phyloP scores from a whole-genome alignment of 2,888 invertebrate species.

The Schizaphis graminum region DNA sequence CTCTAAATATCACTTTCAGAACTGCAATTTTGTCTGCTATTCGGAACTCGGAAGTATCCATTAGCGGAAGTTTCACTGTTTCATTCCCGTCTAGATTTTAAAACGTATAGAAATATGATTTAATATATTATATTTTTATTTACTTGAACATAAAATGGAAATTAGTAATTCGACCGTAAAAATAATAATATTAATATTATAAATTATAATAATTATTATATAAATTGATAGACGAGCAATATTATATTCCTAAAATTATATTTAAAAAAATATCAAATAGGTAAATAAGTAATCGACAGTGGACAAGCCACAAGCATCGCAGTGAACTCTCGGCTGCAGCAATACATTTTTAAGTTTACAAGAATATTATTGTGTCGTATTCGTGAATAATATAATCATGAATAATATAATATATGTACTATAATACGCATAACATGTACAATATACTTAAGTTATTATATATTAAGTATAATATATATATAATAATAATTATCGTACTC shows the following conservation, averaged over 20 bases:
- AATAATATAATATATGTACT: neutral
- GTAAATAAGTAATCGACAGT: neutral
- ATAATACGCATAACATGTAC: neutral
- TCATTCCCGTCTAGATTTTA: neutral
- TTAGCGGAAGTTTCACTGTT: neutral
- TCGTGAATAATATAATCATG: neutral
- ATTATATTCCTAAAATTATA: neutral
- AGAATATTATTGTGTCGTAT: neutral
- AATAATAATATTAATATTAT: neutral
- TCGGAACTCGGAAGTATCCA: neutral
- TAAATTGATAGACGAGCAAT: neutral
- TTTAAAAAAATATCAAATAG: neutral
- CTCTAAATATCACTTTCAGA: neutral
- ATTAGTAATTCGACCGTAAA: neutral
- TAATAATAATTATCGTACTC: neutral
- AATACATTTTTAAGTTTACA: neutral
- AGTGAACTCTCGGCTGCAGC: neutral
- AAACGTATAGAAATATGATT: neutral
- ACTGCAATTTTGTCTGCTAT: neutral
- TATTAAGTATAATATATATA: too few species aligned
- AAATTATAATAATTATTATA: neutral
- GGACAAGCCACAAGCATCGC: neutral
- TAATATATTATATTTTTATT: neutral
- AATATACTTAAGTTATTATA: too few species aligned
- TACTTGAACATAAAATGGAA: neutral